Base-by-base conservation (phyloP, 2,113 vertebrate genomes). In the Triplophysa dalaica region DNA sequence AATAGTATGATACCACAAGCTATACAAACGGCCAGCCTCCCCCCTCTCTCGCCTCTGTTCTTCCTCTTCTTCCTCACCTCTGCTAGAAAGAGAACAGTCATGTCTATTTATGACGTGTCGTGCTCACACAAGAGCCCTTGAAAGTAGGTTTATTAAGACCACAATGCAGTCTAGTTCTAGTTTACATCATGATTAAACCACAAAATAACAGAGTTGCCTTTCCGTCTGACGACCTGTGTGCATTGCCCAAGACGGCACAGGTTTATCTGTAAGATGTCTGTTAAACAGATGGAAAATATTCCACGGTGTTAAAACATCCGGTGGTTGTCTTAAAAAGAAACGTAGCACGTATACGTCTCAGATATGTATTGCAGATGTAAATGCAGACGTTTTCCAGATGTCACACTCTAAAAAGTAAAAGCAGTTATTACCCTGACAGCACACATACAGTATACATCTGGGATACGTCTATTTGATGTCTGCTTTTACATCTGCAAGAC, bases 1-100 rank as follows among this genome's bases (percentile, higher is more conserved):
- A 83, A 87, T 85, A 79, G 87, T 87, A 89, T 88, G 87, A 89
- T 93, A 92, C 92, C 93, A 93, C 91, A 92, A 88, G 88, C 92
- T 94, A 94, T 91, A 93, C 93, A 92, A 92, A 86, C 92, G 91
- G 92, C 91, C 92, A 89, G 90, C 89, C 90, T 93, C 92, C 91
- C 92, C 91, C 92, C 91, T 91, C 82, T 92, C 93, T 87, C 90
- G 90, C 88, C 93, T 93, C 91, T 93, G 91, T 67, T 93, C 91
- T 87, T 93, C 92, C 91, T 93, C 93, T 87, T 92, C 91, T 88
- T 93, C 92, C 92, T 88, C 87, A 83, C 90, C 92, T 93, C 91
- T 90, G 91, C 92, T 93, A 94, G 92, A 92, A 89, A 88, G 90
- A 88, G 89, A 90, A 89, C 90, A 90, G 78, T 69, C 70, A 50